These are phyloP conservation scores for Volucella zonaria DNA, from an alignment of 2,888 invertebrate species.

Conservation along the genomic window DNA sequence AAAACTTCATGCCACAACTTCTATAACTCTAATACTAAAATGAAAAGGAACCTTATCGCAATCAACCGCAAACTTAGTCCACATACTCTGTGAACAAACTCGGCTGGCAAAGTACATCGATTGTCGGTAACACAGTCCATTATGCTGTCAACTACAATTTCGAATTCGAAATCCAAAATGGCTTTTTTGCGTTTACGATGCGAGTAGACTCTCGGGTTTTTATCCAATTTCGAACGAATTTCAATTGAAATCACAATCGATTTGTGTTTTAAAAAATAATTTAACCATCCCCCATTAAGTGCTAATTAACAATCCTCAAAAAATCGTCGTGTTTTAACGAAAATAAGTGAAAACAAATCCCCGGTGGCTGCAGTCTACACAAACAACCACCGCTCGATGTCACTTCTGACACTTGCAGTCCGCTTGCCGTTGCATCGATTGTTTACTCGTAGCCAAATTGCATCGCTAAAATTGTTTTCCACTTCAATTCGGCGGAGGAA, in stretches of 20 bases:
- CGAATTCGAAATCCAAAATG: slow-evolving; percentile 63
- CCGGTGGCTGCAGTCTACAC: slow-evolving; percentile 47
- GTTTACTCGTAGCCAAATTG: slow-evolving; percentile 56
- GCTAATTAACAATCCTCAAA: background rate
- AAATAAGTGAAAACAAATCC: slow-evolving; percentile 47
- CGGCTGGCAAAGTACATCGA: slow-evolving; percentile 29
- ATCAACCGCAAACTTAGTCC: background rate
- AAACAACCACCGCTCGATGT: slow-evolving; percentile 18
- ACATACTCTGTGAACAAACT: slow-evolving; percentile 38
- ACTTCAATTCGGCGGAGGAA: background rate
- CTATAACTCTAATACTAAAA: background rate
- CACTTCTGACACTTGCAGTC: slow-evolving; percentile 42
- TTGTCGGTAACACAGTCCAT: slow-evolving; percentile 43
- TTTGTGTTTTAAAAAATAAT: slow-evolving; percentile 2
- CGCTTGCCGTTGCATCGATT: slow-evolving; percentile 56
- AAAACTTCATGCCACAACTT: too few species aligned
- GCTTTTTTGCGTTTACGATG: slow-evolving; percentile 49
- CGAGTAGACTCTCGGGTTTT: slow-evolving; percentile 16
- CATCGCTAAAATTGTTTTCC: slow-evolving; percentile 35
- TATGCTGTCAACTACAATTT: slow-evolving; percentile 29
- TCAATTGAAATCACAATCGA: background rate
- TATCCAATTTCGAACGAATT: slow-evolving; percentile 19
- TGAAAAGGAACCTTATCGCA: background rate
- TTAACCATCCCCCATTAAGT: slow-evolving; percentile 17
- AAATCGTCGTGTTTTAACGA: background rate